Base-by-base conservation (phyloP, 2,113 vertebrate genomes). In the Manacus vitellinus region DNA sequence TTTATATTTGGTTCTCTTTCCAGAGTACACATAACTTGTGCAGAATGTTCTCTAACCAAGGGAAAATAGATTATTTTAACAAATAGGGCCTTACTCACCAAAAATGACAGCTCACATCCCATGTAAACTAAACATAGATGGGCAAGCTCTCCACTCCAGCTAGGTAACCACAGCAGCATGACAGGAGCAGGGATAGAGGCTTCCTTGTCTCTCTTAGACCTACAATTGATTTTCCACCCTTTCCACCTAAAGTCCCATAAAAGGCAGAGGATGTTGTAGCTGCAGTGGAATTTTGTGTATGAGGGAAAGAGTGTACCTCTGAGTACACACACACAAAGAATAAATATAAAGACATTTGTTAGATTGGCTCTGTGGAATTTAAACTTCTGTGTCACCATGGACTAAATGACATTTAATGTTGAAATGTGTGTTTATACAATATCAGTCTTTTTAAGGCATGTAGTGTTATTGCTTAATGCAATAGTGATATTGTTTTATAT, bases 51-150 rank as follows among this genome's bases (percentile, higher is more conserved):
- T 78, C 59, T 94, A 90, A 91, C 44, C 51, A 66, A 93, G 73
- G 77, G 72, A 85, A 96, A 96, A 96, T 73, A 70, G 51, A 83
- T 92, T 92, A 80, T 96, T 96, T 97, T 82, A 85, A 89, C 47
- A 94, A 94, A 88, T 28, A 56, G 63, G 23, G n/a, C 70, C 44
- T 72, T 59, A 65, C 63, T 87, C 55, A 46, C 39, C 84, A 35
- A 96, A 97, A 85, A 58, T 54, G 56, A 95, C 82, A 86, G 70
- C 73, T 92, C 39, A 14, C 80, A 62, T 92, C 44, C 74, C 84
- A 43, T 37, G 70, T 83, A 88, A 97, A 72, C 44, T 63, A 94
- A 95, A 73, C 39, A 63, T 7, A 88, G 74, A 81, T 10, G 9
- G 31, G 37, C n/a, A 89, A 81, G 55, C 61, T 85, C 79, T 87